These are phyloP conservation scores for Clunio marinus DNA, from an alignment of 2,888 invertebrate genomes.

Conservation along the genomic window DNA sequence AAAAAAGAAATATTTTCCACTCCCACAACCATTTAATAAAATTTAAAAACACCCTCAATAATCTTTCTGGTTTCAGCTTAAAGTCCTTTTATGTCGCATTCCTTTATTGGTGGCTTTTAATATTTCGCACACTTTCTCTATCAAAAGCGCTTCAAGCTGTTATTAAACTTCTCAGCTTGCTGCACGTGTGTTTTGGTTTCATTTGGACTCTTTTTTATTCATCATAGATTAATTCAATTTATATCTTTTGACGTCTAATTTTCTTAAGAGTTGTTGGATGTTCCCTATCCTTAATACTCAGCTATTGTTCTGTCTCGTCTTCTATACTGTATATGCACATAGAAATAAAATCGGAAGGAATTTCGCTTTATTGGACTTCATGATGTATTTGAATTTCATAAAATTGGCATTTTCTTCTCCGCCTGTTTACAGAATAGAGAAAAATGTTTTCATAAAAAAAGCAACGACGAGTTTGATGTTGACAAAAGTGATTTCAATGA, in stretches of 20 bases:
- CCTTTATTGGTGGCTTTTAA: conserved; percentile 9
- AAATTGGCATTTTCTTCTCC: neutral
- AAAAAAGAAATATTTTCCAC: conserved; percentile 3
- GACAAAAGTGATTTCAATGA: conserved; percentile 32
- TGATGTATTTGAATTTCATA: neutral
- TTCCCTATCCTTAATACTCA: no score
- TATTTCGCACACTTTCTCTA: conserved; percentile 33
- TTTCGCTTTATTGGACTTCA: conserved; percentile 10
- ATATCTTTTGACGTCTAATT: no score
- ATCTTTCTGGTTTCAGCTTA: conserved; percentile 3
- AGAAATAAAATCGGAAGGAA: neutral
- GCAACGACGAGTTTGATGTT: neutral
- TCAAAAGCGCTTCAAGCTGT: conserved; percentile 3
- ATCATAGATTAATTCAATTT: conserved; percentile 30
- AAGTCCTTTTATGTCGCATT: neutral
- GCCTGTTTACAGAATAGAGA: neutral
- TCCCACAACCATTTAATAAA: neutral
- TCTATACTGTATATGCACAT: neutral
- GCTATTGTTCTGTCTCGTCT: no score
- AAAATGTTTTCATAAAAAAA: conserved; percentile 33
- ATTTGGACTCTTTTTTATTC: conserved; percentile 26
- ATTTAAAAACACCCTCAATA: conserved; percentile 6
- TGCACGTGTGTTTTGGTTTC: conserved; percentile 37
- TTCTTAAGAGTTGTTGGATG: no score
- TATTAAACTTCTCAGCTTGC: neutral